A percentile compares a stretch with the other conserved stretches of the same genome.
phyloP scores from a whole-genome alignment of 2,888 invertebrate species.

The Hirtodrosophila confusa region DNA sequence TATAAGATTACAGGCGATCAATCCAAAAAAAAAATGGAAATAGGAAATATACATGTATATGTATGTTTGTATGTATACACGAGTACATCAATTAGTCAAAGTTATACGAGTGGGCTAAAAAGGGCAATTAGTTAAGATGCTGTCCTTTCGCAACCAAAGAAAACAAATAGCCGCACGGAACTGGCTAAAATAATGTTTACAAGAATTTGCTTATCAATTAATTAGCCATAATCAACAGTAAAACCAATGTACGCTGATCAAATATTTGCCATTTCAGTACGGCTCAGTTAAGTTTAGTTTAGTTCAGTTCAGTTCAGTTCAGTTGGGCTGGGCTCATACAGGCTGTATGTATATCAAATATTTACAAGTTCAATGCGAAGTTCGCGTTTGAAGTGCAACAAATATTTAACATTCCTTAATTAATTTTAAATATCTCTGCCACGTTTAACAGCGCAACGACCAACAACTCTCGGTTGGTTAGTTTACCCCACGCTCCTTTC shows the following conservation, averaged over 20 bases:
- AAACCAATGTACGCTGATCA: constrained; percentile 53
- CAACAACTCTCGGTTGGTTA: constrained; percentile 28
- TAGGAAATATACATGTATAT: too few species aligned
- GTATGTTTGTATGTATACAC: too few species aligned
- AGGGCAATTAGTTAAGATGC: constrained; percentile 13
- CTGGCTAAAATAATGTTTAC: constrained; percentile 57
- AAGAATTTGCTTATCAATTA: constrained; percentile 73
- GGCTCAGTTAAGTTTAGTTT: constrained; percentile 20
- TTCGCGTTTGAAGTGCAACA: constrained; percentile 66
- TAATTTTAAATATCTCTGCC: constrained; percentile 62
- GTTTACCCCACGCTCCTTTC: constrained; percentile 16
- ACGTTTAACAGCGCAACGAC: constrained; percentile 18
- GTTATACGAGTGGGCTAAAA: constrained; percentile 2
- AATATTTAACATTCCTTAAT: constrained; percentile 72
- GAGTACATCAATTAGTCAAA: neutral
- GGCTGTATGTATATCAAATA: constrained; percentile 37
- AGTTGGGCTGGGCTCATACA: neutral
- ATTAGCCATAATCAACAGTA: constrained; percentile 68
- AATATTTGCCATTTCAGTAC: constrained; percentile 58
- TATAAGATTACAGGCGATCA: too few species aligned
- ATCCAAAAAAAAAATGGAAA: too few species aligned
- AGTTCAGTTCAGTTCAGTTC: constrained; percentile 19
- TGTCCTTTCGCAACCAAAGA: constrained; percentile 3
- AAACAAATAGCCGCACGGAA: constrained; percentile 5
- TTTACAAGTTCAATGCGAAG: constrained; percentile 69